Conservation (phyloP, 2,113 vertebrate genomes). For the Sinocyclocheilus rhinocerous region DNA sequence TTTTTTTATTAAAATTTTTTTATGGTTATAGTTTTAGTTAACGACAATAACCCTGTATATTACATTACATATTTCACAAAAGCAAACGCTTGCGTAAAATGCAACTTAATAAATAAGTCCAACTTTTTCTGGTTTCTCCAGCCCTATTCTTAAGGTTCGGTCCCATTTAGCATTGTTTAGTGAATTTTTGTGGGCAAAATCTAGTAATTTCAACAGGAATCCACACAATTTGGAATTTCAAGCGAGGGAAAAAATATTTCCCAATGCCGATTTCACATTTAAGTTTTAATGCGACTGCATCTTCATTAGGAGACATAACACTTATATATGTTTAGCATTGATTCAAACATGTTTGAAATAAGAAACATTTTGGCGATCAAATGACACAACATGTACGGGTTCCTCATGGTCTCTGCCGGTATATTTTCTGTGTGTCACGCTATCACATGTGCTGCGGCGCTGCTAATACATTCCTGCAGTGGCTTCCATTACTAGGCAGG, state of each 20-base stretch:
- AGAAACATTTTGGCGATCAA: not conserved
- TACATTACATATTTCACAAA: too few relatives aligned
- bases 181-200: not conserved
- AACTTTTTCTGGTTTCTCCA: too few relatives aligned
- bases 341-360: not conserved
- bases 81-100: too few relatives aligned
- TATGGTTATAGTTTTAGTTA: too few relatives aligned
- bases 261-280: too few relatives aligned
- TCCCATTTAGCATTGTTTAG: not conserved
- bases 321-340: not conserved
- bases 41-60: too few relatives aligned
- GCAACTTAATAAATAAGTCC: too few relatives aligned
- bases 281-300: too few relatives aligned
- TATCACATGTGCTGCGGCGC: constrained; percentile 22
- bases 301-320: not conserved
- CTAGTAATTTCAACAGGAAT: not conserved
- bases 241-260: too few relatives aligned
- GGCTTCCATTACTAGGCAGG: constrained; percentile 68
- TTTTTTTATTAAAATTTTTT: too few relatives aligned
- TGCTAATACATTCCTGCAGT: constrained; percentile 59
- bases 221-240: not conserved
- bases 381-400: not conserved
- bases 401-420: not conserved
- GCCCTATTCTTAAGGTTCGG: too few relatives aligned
- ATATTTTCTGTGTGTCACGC: constrained; percentile 4